phyloP scores from a whole-genome alignment of 2,888 invertebrate species.

The Plebejus argus region DNA sequence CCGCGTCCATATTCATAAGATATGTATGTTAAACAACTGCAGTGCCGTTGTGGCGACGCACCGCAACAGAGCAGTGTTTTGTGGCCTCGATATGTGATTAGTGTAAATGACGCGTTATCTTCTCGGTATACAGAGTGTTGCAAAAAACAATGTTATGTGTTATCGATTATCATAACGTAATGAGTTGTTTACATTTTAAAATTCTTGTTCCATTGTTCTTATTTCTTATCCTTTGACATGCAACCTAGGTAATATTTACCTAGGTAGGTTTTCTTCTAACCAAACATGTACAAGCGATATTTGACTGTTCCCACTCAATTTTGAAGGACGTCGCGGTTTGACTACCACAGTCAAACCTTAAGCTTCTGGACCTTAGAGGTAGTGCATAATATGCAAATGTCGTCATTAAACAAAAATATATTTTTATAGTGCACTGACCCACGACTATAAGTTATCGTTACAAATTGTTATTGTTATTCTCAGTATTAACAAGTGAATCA shows the following conservation, averaged over 20 bases:
- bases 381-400: too few relatives aligned
- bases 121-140: not conserved
- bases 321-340: too few relatives aligned
- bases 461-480: not conserved
- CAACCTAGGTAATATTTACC: not conserved
- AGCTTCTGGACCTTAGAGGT: too few relatives aligned
- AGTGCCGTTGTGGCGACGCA: too few relatives aligned
- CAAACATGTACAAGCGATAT: not conserved
- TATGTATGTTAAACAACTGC: too few relatives aligned
- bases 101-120: not conserved
- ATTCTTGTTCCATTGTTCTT: conserved; percentile 9
- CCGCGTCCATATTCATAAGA: too few relatives aligned
- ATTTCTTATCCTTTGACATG: not conserved
- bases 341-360: not conserved
- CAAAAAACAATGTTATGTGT: not conserved
- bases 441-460: not conserved
- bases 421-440: not conserved
- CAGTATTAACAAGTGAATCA: not conserved
- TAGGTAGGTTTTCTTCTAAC: not conserved
- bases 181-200: not conserved
- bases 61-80: not conserved
- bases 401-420: not conserved
- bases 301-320: not conserved
- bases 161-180: not conserved
- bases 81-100: not conserved